Percentiles rank a stretch among this genome's conserved stretches.
phyloP scores from a whole-genome alignment of 2,888 invertebrate genomes.

The Stramonita haemastoma region DNA sequence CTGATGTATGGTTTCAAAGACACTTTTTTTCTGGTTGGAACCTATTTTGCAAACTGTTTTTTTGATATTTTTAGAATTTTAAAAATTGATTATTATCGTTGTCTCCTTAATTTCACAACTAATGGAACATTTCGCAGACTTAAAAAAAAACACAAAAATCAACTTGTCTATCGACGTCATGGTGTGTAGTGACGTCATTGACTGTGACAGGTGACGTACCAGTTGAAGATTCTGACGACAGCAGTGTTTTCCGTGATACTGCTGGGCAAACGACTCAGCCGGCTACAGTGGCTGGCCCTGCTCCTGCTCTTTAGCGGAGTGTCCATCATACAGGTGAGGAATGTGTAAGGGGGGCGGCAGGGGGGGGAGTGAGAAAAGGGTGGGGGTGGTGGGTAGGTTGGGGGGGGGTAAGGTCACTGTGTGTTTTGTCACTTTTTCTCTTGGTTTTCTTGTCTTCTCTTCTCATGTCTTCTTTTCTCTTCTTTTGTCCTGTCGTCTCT shows the following conservation, averaged over 20 bases:
- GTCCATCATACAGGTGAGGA: conserved; percentile 79
- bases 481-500: not conserved
- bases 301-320: conserved; percentile 86
- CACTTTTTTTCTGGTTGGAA: too few species aligned
- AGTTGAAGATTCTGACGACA: conserved; percentile 90
- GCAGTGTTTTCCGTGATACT: conserved; percentile 96
- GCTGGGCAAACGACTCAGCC: conserved; percentile 85
- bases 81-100: too few species aligned
- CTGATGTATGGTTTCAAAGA: too few species aligned
- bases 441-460: conserved; percentile 56
- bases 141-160: too few species aligned
- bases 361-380: not conserved
- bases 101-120: too few species aligned
- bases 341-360: not conserved
- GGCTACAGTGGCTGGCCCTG: conserved; percentile 92
- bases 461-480: not conserved
- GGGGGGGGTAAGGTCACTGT: conserved; percentile 74
- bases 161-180: too few species aligned
- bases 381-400: not conserved
- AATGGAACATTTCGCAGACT: too few species aligned
- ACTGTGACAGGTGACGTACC: conserved; percentile 41
- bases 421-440: conserved; percentile 82
- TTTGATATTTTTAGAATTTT: too few species aligned
- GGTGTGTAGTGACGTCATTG: not conserved
- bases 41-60: too few species aligned